Evolutionary conservation across 2,888 invertebrate species (phyloP).

Genomic region (Onchidella celtica): DNA sequence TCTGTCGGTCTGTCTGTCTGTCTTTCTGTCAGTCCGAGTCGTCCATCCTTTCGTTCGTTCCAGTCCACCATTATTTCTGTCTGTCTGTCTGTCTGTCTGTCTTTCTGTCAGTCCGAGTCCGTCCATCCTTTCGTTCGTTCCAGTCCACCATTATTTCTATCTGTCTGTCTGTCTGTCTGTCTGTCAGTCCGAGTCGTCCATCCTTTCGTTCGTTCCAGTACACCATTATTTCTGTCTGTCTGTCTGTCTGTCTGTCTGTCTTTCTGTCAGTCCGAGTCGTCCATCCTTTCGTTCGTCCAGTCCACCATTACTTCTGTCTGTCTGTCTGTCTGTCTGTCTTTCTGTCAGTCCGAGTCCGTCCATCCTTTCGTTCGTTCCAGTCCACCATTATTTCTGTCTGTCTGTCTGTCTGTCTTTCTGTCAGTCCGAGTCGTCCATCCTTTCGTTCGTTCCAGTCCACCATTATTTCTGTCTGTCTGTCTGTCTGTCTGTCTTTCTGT

Average conservation of each 20-base stretch:
- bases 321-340: not conserved
- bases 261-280: not conserved
- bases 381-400: too few relatives aligned
- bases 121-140: not conserved
- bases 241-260: not conserved
- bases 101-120: not conserved
- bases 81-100: not conserved
- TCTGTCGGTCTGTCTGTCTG: not conserved
- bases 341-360: too few relatives aligned
- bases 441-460: too few relatives aligned
- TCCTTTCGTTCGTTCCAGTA: conserved; percentile 3
- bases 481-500: too few relatives aligned
- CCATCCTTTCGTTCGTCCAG: not conserved
- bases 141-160: not conserved
- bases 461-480: too few relatives aligned
- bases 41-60: not conserved
- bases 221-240: not conserved
- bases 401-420: too few relatives aligned
- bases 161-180: not conserved
- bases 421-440: too few relatives aligned
- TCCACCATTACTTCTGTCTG: not conserved
- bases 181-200: not conserved
- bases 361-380: too few relatives aligned
- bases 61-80: too few relatives aligned
- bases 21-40: not conserved